Evolutionary conservation across 2,113 vertebrate species (phyloP), one percentile per base, ranked within the genome.

Genomic region (Pygoscelis adeliae): DNA sequence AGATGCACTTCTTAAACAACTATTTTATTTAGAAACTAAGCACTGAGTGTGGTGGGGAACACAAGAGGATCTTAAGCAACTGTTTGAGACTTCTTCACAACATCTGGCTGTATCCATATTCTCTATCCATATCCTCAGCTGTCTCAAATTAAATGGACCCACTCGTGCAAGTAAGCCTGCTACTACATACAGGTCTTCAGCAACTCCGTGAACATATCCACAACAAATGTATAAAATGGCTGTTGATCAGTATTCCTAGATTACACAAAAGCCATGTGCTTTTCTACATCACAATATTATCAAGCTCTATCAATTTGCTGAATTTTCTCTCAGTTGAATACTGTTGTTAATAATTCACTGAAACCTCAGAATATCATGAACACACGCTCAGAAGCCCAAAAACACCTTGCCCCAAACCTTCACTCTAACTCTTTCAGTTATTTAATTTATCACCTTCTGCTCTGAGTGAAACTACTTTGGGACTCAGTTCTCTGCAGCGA

Each of bases 121-220:
- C 20, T 80, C 50, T 38, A 66, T 25, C 22, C 30, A 44, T n/a
- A 52, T 11, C 32, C 20, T 80, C 56, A 40, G 34, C 25, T 80
- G 36, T 26, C 61, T 62, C 63, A 47, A 50, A 56, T 25, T 69
- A 44, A 38, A 90, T 13, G 12, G 49, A 56, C 62, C 50, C 34
- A 10, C 17, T 27, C 3, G 0, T 14, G 14, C 25, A 70, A 58
- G 34, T 17, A 58, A 81, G 25, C 20, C 36, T 0, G 0, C 34
- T 58, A 40, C 25, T 23, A 36, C 21, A 29, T 10, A 27, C 9
- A 46, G 17, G 17, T 34, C 81, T 86, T 70, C 63, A 71, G 30
- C 38, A 58, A 36, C 38, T 65, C 42, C 69, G 40, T 7, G 10
- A 59, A 47, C 11, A 47, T 23, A 18, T 21, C 19, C n/a, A 66